These are phyloP conservation scores for Papilio elwesi DNA, from an alignment of 2,888 invertebrate genomes.

Conservation along the genomic window DNA sequence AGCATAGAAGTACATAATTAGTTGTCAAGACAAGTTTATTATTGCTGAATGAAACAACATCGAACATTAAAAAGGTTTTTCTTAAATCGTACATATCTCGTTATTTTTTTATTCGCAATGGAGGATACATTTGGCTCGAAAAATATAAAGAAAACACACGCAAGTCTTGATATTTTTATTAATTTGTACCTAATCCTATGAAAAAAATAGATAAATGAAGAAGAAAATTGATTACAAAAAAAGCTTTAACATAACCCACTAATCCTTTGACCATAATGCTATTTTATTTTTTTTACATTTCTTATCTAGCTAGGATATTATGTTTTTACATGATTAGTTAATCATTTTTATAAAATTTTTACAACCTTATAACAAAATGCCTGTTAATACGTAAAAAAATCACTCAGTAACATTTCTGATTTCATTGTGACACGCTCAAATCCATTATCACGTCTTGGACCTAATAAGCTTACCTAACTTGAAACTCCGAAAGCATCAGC, in stretches of 20 bases:
- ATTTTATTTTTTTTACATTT: background rate
- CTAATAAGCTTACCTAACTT: conserved; percentile 14
- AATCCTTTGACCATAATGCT: background rate
- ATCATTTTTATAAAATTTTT: no score
- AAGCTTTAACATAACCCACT: background rate
- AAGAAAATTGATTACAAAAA: background rate
- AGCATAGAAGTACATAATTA: background rate
- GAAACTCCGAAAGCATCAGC: background rate
- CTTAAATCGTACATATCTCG: background rate
- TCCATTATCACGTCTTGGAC: conserved; percentile 15
- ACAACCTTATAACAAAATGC: conserved; percentile 11
- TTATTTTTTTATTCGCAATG: background rate
- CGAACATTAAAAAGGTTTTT: background rate
- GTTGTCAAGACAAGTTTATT: background rate
- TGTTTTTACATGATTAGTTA: conserved; percentile 1
- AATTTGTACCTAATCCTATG: no score
- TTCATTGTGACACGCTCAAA: conserved; percentile 11
- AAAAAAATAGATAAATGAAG: no score
- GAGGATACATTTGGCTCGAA: background rate
- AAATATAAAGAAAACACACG: background rate
- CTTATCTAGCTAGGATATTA: background rate
- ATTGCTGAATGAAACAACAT: background rate
- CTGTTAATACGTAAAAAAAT: conserved; percentile 16
- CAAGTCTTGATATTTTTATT: no score
- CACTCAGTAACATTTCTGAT: conserved; percentile 14